phyloP scores from a whole-genome alignment of 2,888 invertebrate species.

The Eucera pruinosa region DNA sequence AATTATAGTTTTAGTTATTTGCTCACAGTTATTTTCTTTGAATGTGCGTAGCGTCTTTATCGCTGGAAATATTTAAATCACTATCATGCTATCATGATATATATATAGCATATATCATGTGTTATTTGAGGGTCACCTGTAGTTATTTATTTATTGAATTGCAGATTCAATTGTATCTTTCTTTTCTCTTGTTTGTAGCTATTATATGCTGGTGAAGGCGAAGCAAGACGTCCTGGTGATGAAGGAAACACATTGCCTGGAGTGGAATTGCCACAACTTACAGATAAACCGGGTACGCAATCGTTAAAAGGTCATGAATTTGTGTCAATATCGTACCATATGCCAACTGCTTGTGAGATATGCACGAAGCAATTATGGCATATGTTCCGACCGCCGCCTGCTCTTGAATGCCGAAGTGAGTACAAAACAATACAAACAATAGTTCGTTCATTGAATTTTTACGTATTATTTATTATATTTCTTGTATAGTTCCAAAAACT shows the following conservation, averaged over 20 bases:
- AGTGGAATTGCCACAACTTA: slow-evolving; percentile 86
- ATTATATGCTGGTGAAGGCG: slow-evolving; percentile 98
- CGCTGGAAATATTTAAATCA: too few species aligned
- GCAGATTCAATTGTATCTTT: not conserved
- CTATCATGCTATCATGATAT: too few species aligned
- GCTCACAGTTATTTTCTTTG: too few species aligned
- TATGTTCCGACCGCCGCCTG: slow-evolving; percentile 98
- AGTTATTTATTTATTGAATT: too few species aligned
- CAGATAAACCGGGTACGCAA: slow-evolving; percentile 88
- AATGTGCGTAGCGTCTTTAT: too few species aligned
- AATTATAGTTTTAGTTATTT: too few species aligned
- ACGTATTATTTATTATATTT: too few species aligned
- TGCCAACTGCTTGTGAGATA: slow-evolving; percentile 99
- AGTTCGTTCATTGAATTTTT: not conserved
- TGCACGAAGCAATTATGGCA: slow-evolving; percentile 99
- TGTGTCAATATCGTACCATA: slow-evolving; percentile 97
- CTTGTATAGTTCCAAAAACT: not conserved
- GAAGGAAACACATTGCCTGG: slow-evolving; percentile 86
- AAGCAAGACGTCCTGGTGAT: slow-evolving; percentile 91
- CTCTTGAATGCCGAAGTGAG: slow-evolving; percentile 97
- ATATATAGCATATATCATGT: too few species aligned
- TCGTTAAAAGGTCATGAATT: slow-evolving; percentile 97
- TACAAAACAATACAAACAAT: slow-evolving; percentile 61
- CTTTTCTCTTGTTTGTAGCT: slow-evolving; percentile 86
- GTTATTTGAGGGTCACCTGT: too few species aligned